Conservation (phyloP, 1,140 invertebrate species). For the Homalodisca vitripennis region DNA sequence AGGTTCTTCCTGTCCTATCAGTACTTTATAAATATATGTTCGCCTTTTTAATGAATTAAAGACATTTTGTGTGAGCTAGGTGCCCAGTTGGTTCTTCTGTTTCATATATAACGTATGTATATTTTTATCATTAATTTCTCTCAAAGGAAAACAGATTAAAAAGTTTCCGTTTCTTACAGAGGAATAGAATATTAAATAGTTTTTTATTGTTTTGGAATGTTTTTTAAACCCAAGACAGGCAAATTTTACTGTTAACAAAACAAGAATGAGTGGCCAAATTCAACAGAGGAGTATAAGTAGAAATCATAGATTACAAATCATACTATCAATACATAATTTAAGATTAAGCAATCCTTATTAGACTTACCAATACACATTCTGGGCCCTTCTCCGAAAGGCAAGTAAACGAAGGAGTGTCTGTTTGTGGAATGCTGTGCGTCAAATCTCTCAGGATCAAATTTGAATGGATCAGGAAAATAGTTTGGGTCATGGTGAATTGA, state of each 20-base stretch:
- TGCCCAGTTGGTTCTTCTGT: too few relatives aligned
- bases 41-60: too few relatives aligned
- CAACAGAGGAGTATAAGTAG: not conserved
- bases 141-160: too few relatives aligned
- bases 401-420: slow-evolving; percentile 51
- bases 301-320: not conserved
- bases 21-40: too few relatives aligned
- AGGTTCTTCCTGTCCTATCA: too few relatives aligned
- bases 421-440: slow-evolving; percentile 37
- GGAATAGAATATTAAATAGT: not conserved
- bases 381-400: slow-evolving; percentile 77
- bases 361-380: slow-evolving; percentile 70
- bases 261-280: not conserved
- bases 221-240: not conserved
- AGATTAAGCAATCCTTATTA: not conserved
- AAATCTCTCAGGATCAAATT: slow-evolving; percentile 50
- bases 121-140: too few relatives aligned
- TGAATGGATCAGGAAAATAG: slow-evolving; percentile 47
- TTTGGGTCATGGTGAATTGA: slow-evolving; percentile 48
- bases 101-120: too few relatives aligned
- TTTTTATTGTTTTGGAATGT: too few relatives aligned
- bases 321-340: not conserved
- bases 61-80: too few relatives aligned
- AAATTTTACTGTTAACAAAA: not conserved
- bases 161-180: too few relatives aligned